Conservation (phyloP, 2,797 vertebrate genomes). For the Sandelia bainsii region DNA sequence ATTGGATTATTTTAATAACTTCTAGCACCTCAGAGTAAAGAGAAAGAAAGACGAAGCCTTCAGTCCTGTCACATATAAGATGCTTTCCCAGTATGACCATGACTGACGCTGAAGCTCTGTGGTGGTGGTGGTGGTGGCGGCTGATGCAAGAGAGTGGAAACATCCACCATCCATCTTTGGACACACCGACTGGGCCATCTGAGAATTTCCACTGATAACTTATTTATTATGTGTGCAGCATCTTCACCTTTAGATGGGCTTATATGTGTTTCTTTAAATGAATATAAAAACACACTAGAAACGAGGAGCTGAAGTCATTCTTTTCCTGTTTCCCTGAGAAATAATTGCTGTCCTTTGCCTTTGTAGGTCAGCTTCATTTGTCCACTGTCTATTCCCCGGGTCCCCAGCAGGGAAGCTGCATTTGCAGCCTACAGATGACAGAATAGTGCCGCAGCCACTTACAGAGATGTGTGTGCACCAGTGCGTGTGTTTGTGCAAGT, state of each 20-base stretch:
- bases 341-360: constrained; percentile 78
- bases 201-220: constrained; percentile 36
- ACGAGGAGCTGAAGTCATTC: constrained; percentile 13
- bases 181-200: constrained; percentile 3
- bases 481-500: constrained; percentile 20
- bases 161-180: constrained; percentile 37
- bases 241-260: constrained; percentile 48
- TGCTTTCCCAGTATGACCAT: constrained; percentile 25
- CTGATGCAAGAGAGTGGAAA: constrained; percentile 65
- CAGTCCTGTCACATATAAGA: background rate
- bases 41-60: constrained; percentile 1
- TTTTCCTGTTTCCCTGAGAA: constrained; percentile 50
- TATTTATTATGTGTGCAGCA: constrained; percentile 35
- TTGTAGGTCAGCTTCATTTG: constrained; percentile 81
- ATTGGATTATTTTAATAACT: constrained; percentile 1
- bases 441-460: constrained; percentile 70
- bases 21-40: background rate
- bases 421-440: constrained; percentile 71
- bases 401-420: constrained; percentile 73
- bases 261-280: constrained; percentile 40
- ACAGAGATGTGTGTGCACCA: constrained; percentile 33
- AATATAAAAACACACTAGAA: constrained; percentile 46
- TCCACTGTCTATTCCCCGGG: constrained; percentile 63
- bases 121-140: constrained; percentile 24
- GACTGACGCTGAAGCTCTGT: constrained; percentile 29